These are phyloP conservation scores for Ormia ochracea DNA, from an alignment of 2,888 invertebrate genomes.

Conservation along the genomic window DNA sequence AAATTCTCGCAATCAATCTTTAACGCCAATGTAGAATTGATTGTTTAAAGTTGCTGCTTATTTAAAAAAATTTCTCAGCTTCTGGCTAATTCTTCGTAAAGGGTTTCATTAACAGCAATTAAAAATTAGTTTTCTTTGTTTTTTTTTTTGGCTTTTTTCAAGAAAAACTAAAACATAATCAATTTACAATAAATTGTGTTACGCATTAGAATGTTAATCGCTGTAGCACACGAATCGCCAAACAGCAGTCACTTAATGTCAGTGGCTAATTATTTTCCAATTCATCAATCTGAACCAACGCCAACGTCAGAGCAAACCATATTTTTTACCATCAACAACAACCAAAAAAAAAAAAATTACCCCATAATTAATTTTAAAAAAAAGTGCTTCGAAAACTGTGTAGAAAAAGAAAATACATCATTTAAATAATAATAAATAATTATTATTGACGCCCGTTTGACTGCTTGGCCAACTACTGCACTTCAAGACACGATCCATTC, in stretches of 20 bases:
- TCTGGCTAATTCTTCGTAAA: too few species aligned
- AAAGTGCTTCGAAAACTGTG: not conserved
- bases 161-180: not conserved
- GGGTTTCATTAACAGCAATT: not conserved
- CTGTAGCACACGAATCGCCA: not conserved
- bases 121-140: too few species aligned
- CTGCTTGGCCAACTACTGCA: conserved; percentile 47
- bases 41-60: too few species aligned
- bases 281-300: conserved; percentile 50
- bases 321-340: not conserved
- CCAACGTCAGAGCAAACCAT: not conserved
- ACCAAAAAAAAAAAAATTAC: conserved; percentile 45
- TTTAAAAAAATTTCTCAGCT: too few species aligned
- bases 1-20: too few species aligned
- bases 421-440: conserved; percentile 38
- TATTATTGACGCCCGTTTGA: conserved; percentile 57
- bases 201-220: conserved; percentile 22
- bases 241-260: conserved; percentile 55
- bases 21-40: too few species aligned
- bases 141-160: too few species aligned
- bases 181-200: conserved; percentile 18
- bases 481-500: conserved; percentile 29
- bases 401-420: not conserved
- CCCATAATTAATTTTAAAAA: conserved; percentile 54
- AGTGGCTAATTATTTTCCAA: conserved; percentile 58